phyloP scores from a whole-genome alignment of 2,888 invertebrate genomes.

The Rhorus exstirpatorius region DNA sequence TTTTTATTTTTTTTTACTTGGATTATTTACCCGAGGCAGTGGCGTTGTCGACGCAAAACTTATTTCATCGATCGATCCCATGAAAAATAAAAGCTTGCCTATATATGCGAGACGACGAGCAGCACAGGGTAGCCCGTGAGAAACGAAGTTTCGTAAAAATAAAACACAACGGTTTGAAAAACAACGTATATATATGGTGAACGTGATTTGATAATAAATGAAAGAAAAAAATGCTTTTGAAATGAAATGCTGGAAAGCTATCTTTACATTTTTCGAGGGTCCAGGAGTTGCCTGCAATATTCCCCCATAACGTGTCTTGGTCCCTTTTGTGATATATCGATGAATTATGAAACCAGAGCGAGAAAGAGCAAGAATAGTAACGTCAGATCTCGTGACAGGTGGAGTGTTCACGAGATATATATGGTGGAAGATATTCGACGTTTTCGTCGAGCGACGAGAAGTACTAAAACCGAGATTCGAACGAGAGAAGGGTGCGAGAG shows the following conservation, averaged over 20 bases:
- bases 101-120: neutral
- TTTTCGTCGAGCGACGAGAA: slow-evolving; percentile 10
- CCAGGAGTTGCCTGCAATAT: slow-evolving; percentile 28
- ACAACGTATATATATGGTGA: neutral
- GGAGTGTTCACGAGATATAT: slow-evolving; percentile 51
- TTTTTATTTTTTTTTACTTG: slow-evolving; percentile 50
- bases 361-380: slow-evolving; percentile 41
- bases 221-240: neutral
- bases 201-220: neutral
- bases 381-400: slow-evolving; percentile 61
- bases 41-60: slow-evolving; percentile 67
- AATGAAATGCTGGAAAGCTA: neutral
- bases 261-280: neutral
- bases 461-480: slow-evolving; percentile 22
- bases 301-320: neutral
- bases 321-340: slow-evolving; percentile 37
- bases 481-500: slow-evolving; percentile 39
- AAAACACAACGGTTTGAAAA: neutral
- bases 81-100: slow-evolving; percentile 73
- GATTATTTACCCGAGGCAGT: slow-evolving; percentile 72
- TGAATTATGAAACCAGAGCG: slow-evolving; percentile 55
- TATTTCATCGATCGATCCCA: slow-evolving; percentile 74
- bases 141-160: neutral
- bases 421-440: slow-evolving; percentile 27
- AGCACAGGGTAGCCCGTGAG: neutral